Percentiles rank a stretch among this genome's conserved stretches.
Conservation (phyloP, 2,888 invertebrate species). For the Drosophila fungiperda region DNA sequence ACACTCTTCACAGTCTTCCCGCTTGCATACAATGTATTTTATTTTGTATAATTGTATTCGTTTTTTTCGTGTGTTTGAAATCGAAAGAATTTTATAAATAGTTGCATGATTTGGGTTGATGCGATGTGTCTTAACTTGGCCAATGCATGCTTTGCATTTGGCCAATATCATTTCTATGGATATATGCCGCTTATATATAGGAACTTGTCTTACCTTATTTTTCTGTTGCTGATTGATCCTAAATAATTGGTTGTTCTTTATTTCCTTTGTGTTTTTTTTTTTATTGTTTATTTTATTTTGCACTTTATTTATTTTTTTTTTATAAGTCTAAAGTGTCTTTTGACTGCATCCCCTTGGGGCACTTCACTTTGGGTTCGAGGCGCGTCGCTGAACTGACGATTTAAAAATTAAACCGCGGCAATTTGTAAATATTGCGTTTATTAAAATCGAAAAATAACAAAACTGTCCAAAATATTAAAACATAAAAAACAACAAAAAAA, state of each 20-base stretch:
- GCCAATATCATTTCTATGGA: not conserved
- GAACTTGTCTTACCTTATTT: slow-evolving; percentile 9
- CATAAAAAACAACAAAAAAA: slow-evolving; percentile 1
- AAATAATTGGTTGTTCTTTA: not conserved
- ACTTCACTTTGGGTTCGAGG: slow-evolving; percentile 44
- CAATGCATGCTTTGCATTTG: slow-evolving; percentile 13
- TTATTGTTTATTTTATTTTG: not conserved
- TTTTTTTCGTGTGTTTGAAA: slow-evolving; percentile 5
- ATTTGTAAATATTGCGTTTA: slow-evolving; percentile 7
- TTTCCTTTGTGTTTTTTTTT: not conserved
- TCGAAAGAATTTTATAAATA: slow-evolving; percentile 27
- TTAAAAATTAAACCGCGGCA: slow-evolving; percentile 26
- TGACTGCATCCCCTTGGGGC: not conserved
- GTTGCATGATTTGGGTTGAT: slow-evolving; percentile 10
- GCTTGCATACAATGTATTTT: not conserved
- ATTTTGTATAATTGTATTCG: slow-evolving; percentile 30
- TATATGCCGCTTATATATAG: not conserved
- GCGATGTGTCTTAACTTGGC: not conserved
- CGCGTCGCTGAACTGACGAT: slow-evolving; percentile 32
- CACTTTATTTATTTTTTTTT: not conserved
- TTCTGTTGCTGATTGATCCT: not conserved
- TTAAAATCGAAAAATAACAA: slow-evolving; percentile 16
- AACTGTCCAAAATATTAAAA: slow-evolving; percentile 5
- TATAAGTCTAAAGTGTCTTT: slow-evolving; percentile 2
- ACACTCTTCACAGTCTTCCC: not conserved